Evolutionary conservation across 1,140 invertebrate species (phyloP).

Genomic region (Schmidtea mediterranea): DNA sequence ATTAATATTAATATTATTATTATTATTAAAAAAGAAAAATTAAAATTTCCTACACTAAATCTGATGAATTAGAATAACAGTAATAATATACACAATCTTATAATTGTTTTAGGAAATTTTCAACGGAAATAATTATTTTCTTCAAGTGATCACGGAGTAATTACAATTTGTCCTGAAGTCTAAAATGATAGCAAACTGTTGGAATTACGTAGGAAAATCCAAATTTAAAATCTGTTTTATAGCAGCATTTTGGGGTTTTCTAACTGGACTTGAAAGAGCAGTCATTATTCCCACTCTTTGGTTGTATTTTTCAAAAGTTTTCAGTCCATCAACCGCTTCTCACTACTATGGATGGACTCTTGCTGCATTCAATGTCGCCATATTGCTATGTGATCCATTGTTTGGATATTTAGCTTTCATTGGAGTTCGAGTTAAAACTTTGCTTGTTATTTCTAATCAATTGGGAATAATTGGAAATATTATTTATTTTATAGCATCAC

Average conservation of each 20-base stretch:
- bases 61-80: no score
- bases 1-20: no score
- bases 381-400: background rate
- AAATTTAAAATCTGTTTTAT: no score
- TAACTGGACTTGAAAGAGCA: constrained; percentile 1
- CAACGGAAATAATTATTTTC: no score
- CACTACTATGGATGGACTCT: background rate
- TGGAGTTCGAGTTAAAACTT: background rate
- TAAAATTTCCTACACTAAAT: no score
- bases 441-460: background rate
- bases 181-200: no score
- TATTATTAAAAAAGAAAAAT: no score
- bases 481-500: constrained; percentile 1
- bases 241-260: constrained; percentile 3
- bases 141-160: no score
- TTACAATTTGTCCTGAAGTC: no score
- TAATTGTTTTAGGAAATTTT: no score
- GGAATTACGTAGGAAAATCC: no score
- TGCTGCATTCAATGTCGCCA: constrained; percentile 1
- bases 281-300: constrained; percentile 4
- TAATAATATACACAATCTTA: no score
- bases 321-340: background rate
- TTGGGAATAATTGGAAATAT: constrained; percentile 5
- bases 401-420: background rate
- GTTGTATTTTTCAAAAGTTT: constrained; percentile 1